Percentiles rank a stretch among this genome's conserved stretches.
Conservation (phyloP, 2,888 invertebrate species). For the Cybosia mesomella region DNA sequence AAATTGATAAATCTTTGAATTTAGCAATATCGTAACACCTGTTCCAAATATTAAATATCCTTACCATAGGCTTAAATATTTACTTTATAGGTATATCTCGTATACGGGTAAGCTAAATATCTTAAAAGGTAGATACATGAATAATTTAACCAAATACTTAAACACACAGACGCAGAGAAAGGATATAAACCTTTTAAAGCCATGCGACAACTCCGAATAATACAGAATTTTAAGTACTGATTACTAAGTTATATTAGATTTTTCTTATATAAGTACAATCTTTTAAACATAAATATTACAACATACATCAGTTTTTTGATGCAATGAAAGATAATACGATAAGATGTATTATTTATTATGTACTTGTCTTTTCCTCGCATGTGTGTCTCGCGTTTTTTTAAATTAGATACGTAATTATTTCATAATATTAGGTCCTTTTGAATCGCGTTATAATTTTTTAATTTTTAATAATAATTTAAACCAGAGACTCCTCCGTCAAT, state of each 20-base stretch:
- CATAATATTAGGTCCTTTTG: too few relatives aligned
- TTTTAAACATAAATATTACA: not conserved
- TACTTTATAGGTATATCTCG: not conserved
- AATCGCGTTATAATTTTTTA: too few relatives aligned
- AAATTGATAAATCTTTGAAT: not conserved
- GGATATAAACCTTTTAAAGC: conserved; percentile 2
- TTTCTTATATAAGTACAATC: not conserved
- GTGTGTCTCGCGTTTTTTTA: too few relatives aligned
- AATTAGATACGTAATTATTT: too few relatives aligned
- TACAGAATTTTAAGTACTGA: not conserved
- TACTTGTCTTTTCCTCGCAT: too few relatives aligned
- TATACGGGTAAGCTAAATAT: not conserved
- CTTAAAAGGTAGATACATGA: not conserved
- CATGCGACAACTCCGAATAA: not conserved
- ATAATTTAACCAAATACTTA: not conserved
- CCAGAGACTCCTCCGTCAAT: too few relatives aligned
- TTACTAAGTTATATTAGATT: not conserved
- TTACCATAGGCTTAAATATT: not conserved
- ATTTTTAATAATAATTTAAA: too few relatives aligned
- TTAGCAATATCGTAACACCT: not conserved
- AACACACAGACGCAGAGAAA: not conserved
- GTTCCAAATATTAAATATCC: not conserved
- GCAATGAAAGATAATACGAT: not conserved
- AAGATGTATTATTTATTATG: too few relatives aligned
- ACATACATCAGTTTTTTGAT: not conserved